Evolutionary conservation across 2,888 invertebrate species (phyloP).

Genomic region (Caenorhabditis doughertyi): DNA sequence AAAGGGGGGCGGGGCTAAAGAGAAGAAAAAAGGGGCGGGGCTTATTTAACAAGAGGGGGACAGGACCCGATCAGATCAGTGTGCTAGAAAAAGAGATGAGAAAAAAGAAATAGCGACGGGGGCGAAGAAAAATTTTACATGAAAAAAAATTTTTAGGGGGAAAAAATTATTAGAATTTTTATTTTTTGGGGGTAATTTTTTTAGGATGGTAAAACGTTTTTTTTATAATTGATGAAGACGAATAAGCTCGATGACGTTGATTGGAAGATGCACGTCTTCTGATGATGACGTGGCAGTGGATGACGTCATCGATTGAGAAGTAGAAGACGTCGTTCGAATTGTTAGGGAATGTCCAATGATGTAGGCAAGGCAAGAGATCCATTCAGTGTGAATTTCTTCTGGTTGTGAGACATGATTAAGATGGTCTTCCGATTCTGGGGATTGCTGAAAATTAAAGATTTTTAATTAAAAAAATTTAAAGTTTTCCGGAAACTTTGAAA

Average conservation of each 20-base stretch:
- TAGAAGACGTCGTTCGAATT: conserved; percentile 3
- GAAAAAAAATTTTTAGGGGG: background rate
- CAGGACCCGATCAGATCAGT: background rate
- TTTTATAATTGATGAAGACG: conserved; percentile 46
- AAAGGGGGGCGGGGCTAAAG: no score
- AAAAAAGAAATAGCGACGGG: no score
- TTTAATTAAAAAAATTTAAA: no score
- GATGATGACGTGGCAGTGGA: conserved; percentile 11
- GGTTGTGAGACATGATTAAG: background rate
- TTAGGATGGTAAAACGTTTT: background rate
- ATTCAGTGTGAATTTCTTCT: conserved; percentile 43
- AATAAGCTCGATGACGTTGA: conserved; percentile 49
- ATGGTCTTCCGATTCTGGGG: background rate
- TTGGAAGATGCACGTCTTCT: conserved; percentile 57
- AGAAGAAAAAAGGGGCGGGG: background rate
- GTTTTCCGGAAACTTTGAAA: no score
- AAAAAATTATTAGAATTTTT: background rate
- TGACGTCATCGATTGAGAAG: background rate
- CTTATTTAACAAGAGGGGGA: background rate
- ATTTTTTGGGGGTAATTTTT: background rate
- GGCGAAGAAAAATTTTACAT: background rate
- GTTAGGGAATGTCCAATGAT: conserved; percentile 56
- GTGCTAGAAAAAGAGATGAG: background rate
- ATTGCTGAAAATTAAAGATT: conserved; percentile 2
- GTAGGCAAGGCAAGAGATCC: conserved; percentile 56